Evolutionary conservation across 2,888 invertebrate genomes (phyloP).

Genomic region (Leucozona laternaria): DNA sequence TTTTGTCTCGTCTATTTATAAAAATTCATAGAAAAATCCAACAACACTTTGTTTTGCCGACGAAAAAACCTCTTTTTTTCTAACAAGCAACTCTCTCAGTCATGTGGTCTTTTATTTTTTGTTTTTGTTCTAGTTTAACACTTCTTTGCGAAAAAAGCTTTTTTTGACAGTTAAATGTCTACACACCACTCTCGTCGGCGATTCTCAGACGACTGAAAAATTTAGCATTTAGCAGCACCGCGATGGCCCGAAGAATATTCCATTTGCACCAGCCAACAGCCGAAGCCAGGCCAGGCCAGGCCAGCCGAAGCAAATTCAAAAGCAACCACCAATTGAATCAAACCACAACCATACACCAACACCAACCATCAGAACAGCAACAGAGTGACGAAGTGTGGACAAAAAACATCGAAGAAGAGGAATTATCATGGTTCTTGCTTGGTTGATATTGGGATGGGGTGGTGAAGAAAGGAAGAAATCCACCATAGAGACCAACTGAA

Average conservation of each 20-base stretch:
- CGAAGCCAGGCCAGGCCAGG: conserved; percentile 35
- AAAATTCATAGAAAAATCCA: conserved; percentile 44
- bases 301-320: conserved; percentile 31
- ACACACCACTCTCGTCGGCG: conserved; percentile 69
- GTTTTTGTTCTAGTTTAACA: conserved; percentile 41
- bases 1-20: conserved; percentile 54
- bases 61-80: conserved; percentile 44
- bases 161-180: conserved; percentile 21
- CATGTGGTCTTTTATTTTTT: conserved; percentile 44
- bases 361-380: conserved; percentile 28
- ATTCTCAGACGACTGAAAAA: conserved; percentile 71
- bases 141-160: conserved; percentile 49
- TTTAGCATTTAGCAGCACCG: conserved; percentile 67
- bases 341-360: conserved; percentile 41
- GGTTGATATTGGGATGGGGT: conserved; percentile 1
- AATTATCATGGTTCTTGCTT: conserved; percentile 12
- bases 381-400: conserved; percentile 38
- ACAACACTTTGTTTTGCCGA: conserved; percentile 50
- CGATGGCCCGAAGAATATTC: conserved; percentile 74
- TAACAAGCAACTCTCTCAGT: conserved; percentile 38
- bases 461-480: conserved; percentile 63
- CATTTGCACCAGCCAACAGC: conserved; percentile 67
- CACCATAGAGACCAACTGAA: conserved; percentile 45
- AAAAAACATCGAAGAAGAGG: conserved; percentile 31
- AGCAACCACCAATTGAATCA: conserved; percentile 43